Conservation (phyloP, 2,888 invertebrate genomes). For the Lutraria lutraria region DNA sequence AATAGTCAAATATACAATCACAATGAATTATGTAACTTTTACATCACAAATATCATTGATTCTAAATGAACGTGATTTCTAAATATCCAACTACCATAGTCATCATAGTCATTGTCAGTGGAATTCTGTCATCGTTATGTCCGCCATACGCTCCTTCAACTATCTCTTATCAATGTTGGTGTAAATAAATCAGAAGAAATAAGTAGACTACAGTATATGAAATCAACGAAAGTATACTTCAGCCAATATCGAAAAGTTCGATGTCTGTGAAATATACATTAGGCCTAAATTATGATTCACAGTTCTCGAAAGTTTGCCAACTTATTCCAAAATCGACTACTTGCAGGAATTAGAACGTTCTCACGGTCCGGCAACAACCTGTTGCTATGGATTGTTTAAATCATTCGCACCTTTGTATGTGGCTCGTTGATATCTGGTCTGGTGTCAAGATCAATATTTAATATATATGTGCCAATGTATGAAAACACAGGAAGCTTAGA, state of each 20-base stretch:
- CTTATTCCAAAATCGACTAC: neutral
- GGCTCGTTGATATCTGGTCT: constrained; percentile 35
- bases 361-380: constrained; percentile 55
- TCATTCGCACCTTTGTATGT: constrained; percentile 51
- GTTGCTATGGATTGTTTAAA: constrained; percentile 30
- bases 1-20: no score
- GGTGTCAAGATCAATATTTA: constrained; percentile 67
- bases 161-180: neutral
- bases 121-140: neutral
- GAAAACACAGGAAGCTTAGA: constrained; percentile 55
- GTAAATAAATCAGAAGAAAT: neutral
- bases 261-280: neutral
- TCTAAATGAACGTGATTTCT: no score
- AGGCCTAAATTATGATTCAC: neutral
- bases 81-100: neutral
- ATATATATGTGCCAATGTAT: constrained; percentile 61
- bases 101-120: neutral
- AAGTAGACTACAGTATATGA: no score
- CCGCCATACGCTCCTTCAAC: neutral
- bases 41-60: no score
- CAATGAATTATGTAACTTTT: no score
- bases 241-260: neutral
- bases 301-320: neutral
- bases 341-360: constrained; percentile 34
- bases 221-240: no score